phyloP scores from a whole-genome alignment of 2,797 vertebrate species.

The Sebastes oblongus region DNA sequence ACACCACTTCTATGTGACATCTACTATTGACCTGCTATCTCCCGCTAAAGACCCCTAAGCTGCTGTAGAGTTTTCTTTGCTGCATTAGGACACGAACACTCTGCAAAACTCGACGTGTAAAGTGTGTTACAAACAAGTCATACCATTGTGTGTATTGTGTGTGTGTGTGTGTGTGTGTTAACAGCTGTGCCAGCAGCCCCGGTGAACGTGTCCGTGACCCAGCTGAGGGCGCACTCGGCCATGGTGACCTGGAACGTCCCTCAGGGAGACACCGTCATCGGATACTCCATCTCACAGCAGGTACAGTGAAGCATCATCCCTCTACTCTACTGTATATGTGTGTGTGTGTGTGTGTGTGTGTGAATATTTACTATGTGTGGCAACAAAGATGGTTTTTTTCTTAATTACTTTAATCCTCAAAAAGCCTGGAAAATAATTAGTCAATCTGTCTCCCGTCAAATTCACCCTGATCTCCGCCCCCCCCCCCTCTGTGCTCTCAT shows the following conservation, averaged over 20 bases:
- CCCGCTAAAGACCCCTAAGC: no score
- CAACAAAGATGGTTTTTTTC: not conserved
- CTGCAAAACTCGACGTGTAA: not conserved
- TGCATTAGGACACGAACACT: not conserved
- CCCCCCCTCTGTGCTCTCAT: not conserved
- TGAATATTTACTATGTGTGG: not conserved
- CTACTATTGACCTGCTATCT: no score
- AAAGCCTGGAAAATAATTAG: constrained; percentile 19
- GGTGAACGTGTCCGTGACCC: constrained; percentile 94
- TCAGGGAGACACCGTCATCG: constrained; percentile 94
- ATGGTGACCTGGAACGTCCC: constrained; percentile 96
- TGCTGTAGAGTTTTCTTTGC: no score
- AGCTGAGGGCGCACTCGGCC: constrained; percentile 94
- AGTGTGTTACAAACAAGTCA: not conserved
- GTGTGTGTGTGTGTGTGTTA: constrained; percentile 19
- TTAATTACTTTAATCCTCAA: constrained; percentile 44
- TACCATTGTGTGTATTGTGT: not conserved
- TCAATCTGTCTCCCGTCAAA: constrained; percentile 5
- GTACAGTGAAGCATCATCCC: constrained; percentile 62
- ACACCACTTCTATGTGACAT: no score
- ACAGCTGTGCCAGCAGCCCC: constrained; percentile 88
- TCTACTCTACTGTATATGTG: not conserved
- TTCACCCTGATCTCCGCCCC: not conserved
- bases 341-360: not conserved
- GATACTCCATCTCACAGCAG: constrained; percentile 96